phyloP scores from a whole-genome alignment of 2,888 invertebrate species.

The Sinopyrophorus schimmeli region DNA sequence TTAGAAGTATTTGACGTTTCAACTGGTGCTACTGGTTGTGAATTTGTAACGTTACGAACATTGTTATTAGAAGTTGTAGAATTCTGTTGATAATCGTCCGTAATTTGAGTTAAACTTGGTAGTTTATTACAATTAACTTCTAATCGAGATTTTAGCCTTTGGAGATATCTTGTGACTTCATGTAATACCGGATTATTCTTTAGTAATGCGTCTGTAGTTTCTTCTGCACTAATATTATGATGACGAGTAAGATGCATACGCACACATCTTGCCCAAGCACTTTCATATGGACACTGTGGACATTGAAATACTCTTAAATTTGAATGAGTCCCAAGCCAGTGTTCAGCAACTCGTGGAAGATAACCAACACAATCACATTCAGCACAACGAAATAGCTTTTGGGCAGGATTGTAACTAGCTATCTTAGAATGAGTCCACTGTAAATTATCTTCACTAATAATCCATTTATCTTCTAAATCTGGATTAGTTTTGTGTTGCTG shows the following conservation, averaged over 20 bases:
- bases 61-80: constrained; percentile 23
- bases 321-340: constrained; percentile 76
- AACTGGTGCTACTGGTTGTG: constrained; percentile 11
- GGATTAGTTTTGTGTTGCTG: constrained; percentile 51
- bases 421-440: constrained; percentile 79
- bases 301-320: constrained; percentile 67
- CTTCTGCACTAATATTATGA: constrained; percentile 69
- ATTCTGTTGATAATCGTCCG: constrained; percentile 41
- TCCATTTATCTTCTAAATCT: constrained; percentile 60
- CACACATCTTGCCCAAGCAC: constrained; percentile 76
- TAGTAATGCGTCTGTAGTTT: constrained; percentile 63
- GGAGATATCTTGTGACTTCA: constrained; percentile 72
- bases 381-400: constrained; percentile 73
- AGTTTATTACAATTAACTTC: constrained; percentile 54
- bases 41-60: constrained; percentile 22
- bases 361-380: constrained; percentile 79
- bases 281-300: constrained; percentile 72
- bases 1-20: constrained; percentile 29
- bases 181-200: constrained; percentile 75
- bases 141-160: constrained; percentile 68
- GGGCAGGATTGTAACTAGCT: constrained; percentile 77
- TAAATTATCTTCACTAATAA: constrained; percentile 70
- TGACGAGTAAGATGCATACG: constrained; percentile 73
- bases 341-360: constrained; percentile 73
- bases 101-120: constrained; percentile 42